Evolutionary conservation across 2,113 vertebrate genomes (phyloP).

Genomic region (Laticauda colubrina): DNA sequence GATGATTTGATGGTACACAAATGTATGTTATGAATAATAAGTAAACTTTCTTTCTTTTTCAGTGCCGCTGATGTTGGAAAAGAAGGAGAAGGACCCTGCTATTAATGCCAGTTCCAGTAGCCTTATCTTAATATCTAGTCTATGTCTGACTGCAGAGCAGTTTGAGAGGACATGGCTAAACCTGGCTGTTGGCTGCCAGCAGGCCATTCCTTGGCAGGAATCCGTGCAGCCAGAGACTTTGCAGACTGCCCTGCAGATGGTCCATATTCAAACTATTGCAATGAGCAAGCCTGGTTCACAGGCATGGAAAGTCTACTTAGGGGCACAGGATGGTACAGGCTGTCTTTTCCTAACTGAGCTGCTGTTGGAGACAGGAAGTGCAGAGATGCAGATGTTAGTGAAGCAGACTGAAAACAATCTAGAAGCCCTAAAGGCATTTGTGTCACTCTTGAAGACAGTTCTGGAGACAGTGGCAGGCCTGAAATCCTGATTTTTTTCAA

Average conservation of each 20-base stretch:
- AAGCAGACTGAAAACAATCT: slow-evolving; percentile 76
- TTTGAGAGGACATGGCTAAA: slow-evolving; percentile 80
- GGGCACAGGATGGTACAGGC: slow-evolving; percentile 74
- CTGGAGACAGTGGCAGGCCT: slow-evolving; percentile 66
- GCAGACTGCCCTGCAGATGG: slow-evolving; percentile 83
- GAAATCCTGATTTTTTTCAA: slow-evolving; percentile 43
- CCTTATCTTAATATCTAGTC: slow-evolving; percentile 65
- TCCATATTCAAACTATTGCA: slow-evolving; percentile 90
- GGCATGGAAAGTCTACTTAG: slow-evolving; percentile 91
- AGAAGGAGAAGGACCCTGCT: slow-evolving; percentile 49
- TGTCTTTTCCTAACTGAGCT: slow-evolving; percentile 85
- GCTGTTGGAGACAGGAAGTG: slow-evolving; percentile 53
- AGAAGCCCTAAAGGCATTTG: slow-evolving; percentile 68
- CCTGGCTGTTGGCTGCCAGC: slow-evolving; percentile 61
- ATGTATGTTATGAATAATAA: background rate
- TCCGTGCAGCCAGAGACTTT: slow-evolving; percentile 72
- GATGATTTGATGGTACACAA: background rate
- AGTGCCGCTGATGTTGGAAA: slow-evolving; percentile 64
- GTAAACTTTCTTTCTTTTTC: slow-evolving; percentile 35
- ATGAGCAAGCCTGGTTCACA: slow-evolving; percentile 77
- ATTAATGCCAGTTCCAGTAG: slow-evolving; percentile 49
- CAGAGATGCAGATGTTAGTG: slow-evolving; percentile 72
- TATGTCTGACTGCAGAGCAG: slow-evolving; percentile 70
- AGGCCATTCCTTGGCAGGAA: slow-evolving; percentile 65
- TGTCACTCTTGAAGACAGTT: slow-evolving; percentile 72